These are phyloP conservation scores for Panorpa germanica DNA, from an alignment of 2,888 invertebrate genomes.

Conservation along the genomic window DNA sequence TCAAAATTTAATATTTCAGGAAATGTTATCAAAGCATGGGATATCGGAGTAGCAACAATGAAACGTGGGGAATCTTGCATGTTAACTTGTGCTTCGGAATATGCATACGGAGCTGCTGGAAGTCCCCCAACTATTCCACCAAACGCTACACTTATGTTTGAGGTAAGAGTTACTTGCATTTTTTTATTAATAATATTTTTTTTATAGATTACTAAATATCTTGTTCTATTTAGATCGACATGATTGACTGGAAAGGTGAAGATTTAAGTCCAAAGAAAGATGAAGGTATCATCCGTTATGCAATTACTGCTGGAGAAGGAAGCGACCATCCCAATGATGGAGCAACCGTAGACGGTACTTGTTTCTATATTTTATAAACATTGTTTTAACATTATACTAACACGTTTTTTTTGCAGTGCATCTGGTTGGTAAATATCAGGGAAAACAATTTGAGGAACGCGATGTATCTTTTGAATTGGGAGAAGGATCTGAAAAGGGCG, in stretches of 20 bases:
- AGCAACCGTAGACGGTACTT: slow-evolving; percentile 50
- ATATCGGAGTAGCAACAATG: slow-evolving; percentile 87
- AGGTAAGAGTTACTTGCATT: slow-evolving; percentile 34
- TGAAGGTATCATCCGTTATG: slow-evolving; percentile 58
- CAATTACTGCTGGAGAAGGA: slow-evolving; percentile 51
- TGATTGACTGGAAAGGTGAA: slow-evolving; percentile 74
- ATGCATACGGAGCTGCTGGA: slow-evolving; percentile 76
- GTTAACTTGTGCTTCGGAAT: slow-evolving; percentile 70
- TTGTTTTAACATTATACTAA: slow-evolving; percentile 6
- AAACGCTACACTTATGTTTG: slow-evolving; percentile 72
- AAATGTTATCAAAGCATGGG: slow-evolving; percentile 84
- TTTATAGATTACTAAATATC: no score
- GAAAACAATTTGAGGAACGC: slow-evolving; percentile 40
- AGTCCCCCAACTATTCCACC: slow-evolving; percentile 79
- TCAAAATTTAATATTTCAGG: slow-evolving; percentile 26
- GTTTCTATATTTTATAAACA: slow-evolving; percentile 4
- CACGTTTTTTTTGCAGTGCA: slow-evolving; percentile 15
- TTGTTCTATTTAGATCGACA: slow-evolving; percentile 60
- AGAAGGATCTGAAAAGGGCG: slow-evolving; percentile 56
- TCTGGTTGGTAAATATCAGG: slow-evolving; percentile 18
- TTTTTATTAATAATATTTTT: no score
- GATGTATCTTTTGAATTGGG: slow-evolving; percentile 70
- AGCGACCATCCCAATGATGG: slow-evolving; percentile 62
- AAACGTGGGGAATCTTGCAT: slow-evolving; percentile 70
- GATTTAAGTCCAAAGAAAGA: slow-evolving; percentile 75